These are phyloP conservation scores for Phyllotreta cruciferae DNA, from an alignment of 2,888 invertebrate species.

Conservation along the genomic window DNA sequence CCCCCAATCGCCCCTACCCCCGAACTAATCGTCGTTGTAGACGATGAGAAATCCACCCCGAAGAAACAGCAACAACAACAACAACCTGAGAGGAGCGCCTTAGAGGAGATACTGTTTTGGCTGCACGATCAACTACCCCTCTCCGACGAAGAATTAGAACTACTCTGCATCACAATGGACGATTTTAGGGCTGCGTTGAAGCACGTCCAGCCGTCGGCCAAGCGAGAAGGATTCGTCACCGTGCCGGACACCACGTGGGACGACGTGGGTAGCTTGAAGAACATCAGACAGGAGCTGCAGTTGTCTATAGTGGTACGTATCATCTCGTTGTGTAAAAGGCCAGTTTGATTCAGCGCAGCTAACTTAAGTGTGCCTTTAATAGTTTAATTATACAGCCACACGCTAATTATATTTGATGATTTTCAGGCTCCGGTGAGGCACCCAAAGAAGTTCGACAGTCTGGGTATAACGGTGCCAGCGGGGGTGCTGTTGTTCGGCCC, in stretches of 20 bases:
- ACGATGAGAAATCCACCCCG: conserved; percentile 21
- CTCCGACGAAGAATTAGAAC: conserved; percentile 67
- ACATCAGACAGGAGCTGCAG: conserved; percentile 88
- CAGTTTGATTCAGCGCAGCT: too few relatives aligned
- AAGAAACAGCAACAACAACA: background rate
- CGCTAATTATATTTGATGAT: too few relatives aligned
- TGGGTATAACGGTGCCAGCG: conserved; percentile 83
- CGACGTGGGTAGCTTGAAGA: conserved; percentile 90
- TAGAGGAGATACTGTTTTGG: conserved; percentile 69
- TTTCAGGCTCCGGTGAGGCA: conserved; percentile 86
- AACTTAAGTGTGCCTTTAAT: too few relatives aligned
- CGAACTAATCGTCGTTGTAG: conserved; percentile 12
- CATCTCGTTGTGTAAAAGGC: too few relatives aligned
- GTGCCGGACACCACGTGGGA: conserved; percentile 98
- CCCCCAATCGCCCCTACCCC: background rate
- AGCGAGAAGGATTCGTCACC: conserved; percentile 96
- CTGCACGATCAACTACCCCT: conserved; percentile 71
- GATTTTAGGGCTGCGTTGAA: conserved; percentile 82
- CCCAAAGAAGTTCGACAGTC: conserved; percentile 73
- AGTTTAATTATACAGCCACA: too few relatives aligned
- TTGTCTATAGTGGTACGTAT: conserved; percentile 79
- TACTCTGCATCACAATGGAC: conserved; percentile 72
- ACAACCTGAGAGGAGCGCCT: conserved; percentile 41
- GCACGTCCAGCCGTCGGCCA: conserved; percentile 89
- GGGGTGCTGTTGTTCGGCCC: conserved; percentile 96